Conservation (phyloP, 2,113 vertebrate species). For the Tretioscincus oriximinensis region DNA sequence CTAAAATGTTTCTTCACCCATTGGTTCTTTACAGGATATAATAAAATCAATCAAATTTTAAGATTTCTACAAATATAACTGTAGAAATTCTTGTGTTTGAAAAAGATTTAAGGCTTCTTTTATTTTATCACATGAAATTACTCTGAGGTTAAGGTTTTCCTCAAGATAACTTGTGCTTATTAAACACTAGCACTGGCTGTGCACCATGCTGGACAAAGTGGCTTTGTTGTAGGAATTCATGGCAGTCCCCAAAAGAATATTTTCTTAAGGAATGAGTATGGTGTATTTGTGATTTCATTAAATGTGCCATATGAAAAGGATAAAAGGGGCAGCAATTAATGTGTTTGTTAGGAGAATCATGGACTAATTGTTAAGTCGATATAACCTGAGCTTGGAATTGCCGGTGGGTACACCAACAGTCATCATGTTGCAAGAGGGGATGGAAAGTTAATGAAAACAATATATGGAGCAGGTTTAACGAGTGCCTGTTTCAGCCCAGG, state of each 20-base stretch:
- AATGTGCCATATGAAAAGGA: constrained; percentile 45
- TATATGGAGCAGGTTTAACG: constrained; percentile 32
- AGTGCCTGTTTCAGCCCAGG: constrained; percentile 52
- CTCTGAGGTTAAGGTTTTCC: constrained; percentile 22
- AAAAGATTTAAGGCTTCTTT: neutral
- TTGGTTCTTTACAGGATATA: neutral
- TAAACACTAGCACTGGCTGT: constrained; percentile 7
- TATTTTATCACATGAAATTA: neutral
- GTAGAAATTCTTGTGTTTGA: neutral
- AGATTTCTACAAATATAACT: neutral
- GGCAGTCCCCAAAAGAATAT: neutral
- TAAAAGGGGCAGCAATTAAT: constrained; percentile 54
- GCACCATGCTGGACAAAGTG: neutral
- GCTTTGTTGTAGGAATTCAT: constrained; percentile 17
- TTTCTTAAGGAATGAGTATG: constrained; percentile 44
- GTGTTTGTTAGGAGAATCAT: constrained; percentile 46
- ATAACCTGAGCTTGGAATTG: constrained; percentile 51
- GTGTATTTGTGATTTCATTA: constrained; percentile 61
- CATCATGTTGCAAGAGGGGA: constrained; percentile 35
- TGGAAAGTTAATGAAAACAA: constrained; percentile 22
- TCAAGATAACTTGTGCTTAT: neutral
- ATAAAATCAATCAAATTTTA: neutral
- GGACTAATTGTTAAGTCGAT: constrained; percentile 52
- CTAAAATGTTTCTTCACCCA: neutral
- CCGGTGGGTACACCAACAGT: constrained; percentile 52